Base-by-base conservation (phyloP, 2,888 invertebrate genomes). In the Hemistola chrysoprasaria region DNA sequence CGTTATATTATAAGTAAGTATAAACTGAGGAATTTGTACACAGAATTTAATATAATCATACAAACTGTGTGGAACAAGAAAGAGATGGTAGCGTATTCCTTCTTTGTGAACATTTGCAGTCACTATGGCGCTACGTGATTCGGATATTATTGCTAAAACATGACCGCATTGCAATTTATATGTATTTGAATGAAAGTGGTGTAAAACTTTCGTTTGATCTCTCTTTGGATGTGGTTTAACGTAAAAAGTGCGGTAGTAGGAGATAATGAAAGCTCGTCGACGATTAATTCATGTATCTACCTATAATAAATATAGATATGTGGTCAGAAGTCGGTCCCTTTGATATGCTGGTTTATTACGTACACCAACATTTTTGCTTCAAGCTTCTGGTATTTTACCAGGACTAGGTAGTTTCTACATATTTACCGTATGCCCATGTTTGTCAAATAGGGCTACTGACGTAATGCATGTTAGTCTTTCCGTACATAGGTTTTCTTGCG, bases 61-160 rank as follows among this genome's bases (percentile, higher is more conserved):
- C 16, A n/a, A n/a, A n/a, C n/a, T n/a, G n/a, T n/a, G n/a, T n/a
- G n/a, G n/a, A n/a, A n/a, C n/a, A n/a, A n/a, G n/a, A n/a, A n/a
- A n/a, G 62, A 62, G 58, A 55, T 48, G 38, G 38, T 41, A 49
- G 58, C 51, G 59, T 56, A 59, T 62, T 59, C 55, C n/a, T n/a
- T 57, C 47, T 51, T 39, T 48, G 49, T 53, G 53, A 47, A 54
- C 56, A 54, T 70, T 75, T 69, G 51, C 63, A 75, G 74, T 72
- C 74, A 67, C 50, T 44, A n/a, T n/a, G 53, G 40, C 39, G 46
- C 67, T 70, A 78, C 81, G 80, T 84, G 84, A 69, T 73, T 66
- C 54, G 76, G 52, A 66, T 77, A 64, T 63, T 55, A 59, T 42
- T 48, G 49, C 54, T 53, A 53, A 65, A 67, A 65, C 65, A 59